Base-by-base conservation (phyloP, 1,140 invertebrate species). In the Cyclina sinensis region DNA sequence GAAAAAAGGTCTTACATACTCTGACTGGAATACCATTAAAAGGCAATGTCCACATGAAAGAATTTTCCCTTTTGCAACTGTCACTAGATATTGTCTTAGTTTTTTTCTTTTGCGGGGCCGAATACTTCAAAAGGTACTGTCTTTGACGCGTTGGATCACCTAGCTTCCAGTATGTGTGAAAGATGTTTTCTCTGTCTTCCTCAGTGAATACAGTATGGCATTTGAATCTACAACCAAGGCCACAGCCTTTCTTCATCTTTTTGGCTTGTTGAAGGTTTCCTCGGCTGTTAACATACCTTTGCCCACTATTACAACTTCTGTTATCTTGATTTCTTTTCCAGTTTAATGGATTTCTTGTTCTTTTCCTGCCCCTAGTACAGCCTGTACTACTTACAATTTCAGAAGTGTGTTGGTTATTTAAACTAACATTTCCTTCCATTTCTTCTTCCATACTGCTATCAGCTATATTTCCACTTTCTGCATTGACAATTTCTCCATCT, bases 181-280 rank as follows among this genome's bases (percentile, higher is more conserved):
- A 87, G n/a, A 80, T 68, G 7, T 57, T n/a, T 80, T 68, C 37
- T 35, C 86, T 78, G 32, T 80, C 76, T 46, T 46, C 27, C 30
- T 54, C 37, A 57, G 86, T 70, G 65, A 88, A 88, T 39, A 65
- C 80, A 30, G 35, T 68, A 32, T 88, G 86, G 43, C 86, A 88
- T 32, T 88, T 88, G 18, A 78, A 65, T 30, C 78, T 18, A 37
- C 86, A 88, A 48, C 30, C 43, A 12, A 70, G 7, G 24, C 86
- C 76, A 80, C 86, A 79, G 12, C 76, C 76, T 54, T 57, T 79
- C 27, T 30, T 30, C 1, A 79, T 54, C 24, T 30, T 57, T 27
- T 57, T 79, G 5, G 11, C 46, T 79, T 51, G n/a, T 27, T 79
- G 73, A 5, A 46, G 16, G 5, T 4, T 57, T 30, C 51, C 51